A percentile compares a stretch with the other conserved stretches of the same genome.
phyloP scores from a whole-genome alignment of 2,113 vertebrate species.

The Vulpes lagopus region DNA sequence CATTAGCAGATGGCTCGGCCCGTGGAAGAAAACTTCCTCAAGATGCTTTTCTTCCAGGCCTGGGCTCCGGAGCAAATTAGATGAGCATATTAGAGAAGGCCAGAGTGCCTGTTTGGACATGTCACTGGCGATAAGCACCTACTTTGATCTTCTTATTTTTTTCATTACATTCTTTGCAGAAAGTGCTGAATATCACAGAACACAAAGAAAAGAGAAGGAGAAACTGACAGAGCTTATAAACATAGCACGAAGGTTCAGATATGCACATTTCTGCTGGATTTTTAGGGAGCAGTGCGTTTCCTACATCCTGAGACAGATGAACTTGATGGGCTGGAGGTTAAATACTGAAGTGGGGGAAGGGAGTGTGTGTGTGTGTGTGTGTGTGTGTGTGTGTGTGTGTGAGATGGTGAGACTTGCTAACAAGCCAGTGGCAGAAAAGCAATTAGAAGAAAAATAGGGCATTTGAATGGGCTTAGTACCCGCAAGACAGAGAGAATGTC shows the following conservation, averaged over 20 bases:
- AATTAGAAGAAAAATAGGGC: conserved; percentile 83
- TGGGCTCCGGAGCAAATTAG: conserved; percentile 66
- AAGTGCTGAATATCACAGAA: conserved; percentile 76
- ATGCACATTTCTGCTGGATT: conserved; percentile 34
- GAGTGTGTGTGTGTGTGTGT: not conserved
- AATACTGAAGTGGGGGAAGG: conserved; percentile 41
- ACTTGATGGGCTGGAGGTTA: conserved; percentile 53
- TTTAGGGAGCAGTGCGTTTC: not conserved
- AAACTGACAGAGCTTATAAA: conserved; percentile 66
- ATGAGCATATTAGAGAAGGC: conserved; percentile 70
- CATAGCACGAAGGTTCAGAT: conserved; percentile 65
- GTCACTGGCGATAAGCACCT: conserved; percentile 39
- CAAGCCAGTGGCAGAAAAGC: conserved; percentile 73
- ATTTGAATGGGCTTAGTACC: conserved; percentile 84
- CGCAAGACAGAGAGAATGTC: conserved; percentile 84
- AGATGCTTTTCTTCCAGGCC: conserved; percentile 79
- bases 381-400: not conserved
- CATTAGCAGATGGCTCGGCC: conserved; percentile 83
- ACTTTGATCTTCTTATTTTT: conserved; percentile 48
- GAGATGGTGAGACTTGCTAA: conserved; percentile 44
- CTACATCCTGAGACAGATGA: conserved; percentile 63
- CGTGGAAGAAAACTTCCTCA: conserved; percentile 82
- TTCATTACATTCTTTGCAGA: conserved; percentile 65
- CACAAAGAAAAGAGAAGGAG: conserved; percentile 63
- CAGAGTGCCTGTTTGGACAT: conserved; percentile 76